These are phyloP conservation scores for Fistularia commersonii DNA, from an alignment of 2,797 vertebrate genomes.

Conservation along the genomic window DNA sequence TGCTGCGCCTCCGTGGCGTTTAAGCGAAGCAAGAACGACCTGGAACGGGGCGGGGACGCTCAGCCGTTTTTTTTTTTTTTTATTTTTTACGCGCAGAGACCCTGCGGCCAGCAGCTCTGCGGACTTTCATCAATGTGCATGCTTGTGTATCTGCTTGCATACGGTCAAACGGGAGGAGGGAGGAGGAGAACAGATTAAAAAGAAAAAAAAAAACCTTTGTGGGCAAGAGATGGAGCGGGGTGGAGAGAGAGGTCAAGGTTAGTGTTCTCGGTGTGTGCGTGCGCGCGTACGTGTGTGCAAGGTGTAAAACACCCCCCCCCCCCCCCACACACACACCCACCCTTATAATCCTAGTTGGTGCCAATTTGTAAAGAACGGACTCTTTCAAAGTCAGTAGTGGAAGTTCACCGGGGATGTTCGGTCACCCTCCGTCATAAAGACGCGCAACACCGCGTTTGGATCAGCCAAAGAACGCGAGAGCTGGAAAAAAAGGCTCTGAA, in stretches of 20 bases:
- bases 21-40: no score
- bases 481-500: no score
- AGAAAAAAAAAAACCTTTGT: conserved; percentile 73
- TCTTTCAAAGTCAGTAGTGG: conserved; percentile 9
- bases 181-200: conserved; percentile 30
- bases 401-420: no score
- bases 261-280: conserved; percentile 22
- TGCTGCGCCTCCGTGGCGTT: conserved; percentile 25
- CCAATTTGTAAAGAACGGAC: no score
- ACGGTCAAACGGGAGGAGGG: conserved; percentile 35
- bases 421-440: no score
- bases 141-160: conserved; percentile 19
- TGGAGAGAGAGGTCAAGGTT: conserved; percentile 91
- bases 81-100: conserved; percentile 75
- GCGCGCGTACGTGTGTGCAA: not conserved
- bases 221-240: conserved; percentile 88
- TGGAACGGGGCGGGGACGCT: conserved; percentile 80
- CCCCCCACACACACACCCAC: no score
- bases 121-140: conserved; percentile 87
- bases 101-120: conserved; percentile 67
- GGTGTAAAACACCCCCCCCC: conserved; percentile 19
- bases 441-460: no score
- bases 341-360: no score
- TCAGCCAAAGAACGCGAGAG: no score
- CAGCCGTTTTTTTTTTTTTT: conserved; percentile 88